phyloP scores from a whole-genome alignment of 2,113 vertebrate species.

The Dicentrarchus labrax region DNA sequence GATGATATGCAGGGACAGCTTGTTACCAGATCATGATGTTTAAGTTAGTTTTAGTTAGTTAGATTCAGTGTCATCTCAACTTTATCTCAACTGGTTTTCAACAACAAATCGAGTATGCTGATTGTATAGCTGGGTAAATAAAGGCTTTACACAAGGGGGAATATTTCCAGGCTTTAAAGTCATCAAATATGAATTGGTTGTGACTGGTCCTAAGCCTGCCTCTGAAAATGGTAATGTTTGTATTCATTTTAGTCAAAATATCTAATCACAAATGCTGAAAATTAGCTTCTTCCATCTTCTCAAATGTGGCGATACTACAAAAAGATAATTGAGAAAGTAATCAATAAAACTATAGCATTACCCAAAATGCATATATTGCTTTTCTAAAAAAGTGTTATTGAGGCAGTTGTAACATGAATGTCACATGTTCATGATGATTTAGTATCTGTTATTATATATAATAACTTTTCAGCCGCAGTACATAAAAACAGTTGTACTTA shows the following conservation, averaged over 20 bases:
- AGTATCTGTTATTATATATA: background rate
- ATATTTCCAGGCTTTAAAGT: background rate
- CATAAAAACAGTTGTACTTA: background rate
- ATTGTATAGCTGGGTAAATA: background rate
- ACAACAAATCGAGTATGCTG: background rate
- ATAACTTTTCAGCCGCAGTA: background rate
- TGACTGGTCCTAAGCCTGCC: background rate
- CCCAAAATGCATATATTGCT: background rate
- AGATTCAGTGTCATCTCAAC: background rate
- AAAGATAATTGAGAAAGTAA: background rate
- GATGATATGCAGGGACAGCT: background rate
- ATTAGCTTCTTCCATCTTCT: background rate
- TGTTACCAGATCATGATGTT: background rate
- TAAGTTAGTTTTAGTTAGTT: background rate
- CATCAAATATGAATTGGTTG: background rate
- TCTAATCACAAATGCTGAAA: too few relatives aligned
- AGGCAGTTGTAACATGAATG: background rate
- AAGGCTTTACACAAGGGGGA: background rate
- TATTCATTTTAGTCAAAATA: too few relatives aligned
- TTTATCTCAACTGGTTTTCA: background rate
- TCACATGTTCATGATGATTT: background rate
- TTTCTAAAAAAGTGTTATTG: background rate
- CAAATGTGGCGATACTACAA: background rate
- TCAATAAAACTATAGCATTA: background rate
- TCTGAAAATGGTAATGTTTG: background rate